Conservation (phyloP, 2,113 vertebrate species). For the Semicossyphus pulcher region DNA sequence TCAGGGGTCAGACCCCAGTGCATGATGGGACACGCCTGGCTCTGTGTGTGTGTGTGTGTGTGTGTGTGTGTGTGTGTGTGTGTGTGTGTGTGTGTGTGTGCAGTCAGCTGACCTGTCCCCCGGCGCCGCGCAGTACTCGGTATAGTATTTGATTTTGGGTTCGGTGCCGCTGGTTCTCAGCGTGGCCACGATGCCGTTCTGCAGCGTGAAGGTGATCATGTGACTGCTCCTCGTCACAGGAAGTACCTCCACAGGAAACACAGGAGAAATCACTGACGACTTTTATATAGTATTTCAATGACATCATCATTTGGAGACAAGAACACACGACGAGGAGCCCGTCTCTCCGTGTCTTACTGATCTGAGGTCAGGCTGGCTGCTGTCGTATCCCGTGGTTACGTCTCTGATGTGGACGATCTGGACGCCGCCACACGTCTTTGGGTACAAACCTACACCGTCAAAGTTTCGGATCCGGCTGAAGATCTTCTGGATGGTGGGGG, state of each 20-base stretch:
- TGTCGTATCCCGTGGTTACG: slow-evolving; percentile 93
- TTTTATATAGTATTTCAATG: too few species aligned
- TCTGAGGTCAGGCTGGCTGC: slow-evolving; percentile 86
- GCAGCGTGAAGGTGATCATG: slow-evolving; percentile 95
- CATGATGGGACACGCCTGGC: too few species aligned
- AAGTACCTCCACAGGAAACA: slow-evolving; percentile 84
- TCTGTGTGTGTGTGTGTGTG: too few species aligned
- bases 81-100: neutral
- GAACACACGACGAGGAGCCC: neutral
- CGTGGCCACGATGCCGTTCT: slow-evolving; percentile 92
- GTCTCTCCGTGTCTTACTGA: slow-evolving; percentile 78
- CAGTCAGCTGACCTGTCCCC: slow-evolving; percentile 85
- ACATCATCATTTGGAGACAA: neutral
- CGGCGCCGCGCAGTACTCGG: slow-evolving; percentile 89
- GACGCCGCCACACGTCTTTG: slow-evolving; percentile 84
- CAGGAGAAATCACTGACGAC: neutral
- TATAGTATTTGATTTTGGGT: slow-evolving; percentile 97
- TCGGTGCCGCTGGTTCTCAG: slow-evolving; percentile 95
- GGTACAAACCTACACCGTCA: slow-evolving; percentile 83
- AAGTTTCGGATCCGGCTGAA: slow-evolving; percentile 91
- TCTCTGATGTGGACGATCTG: slow-evolving; percentile 88
- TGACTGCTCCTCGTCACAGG: slow-evolving; percentile 91
- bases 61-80: too few species aligned
- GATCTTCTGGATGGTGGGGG: slow-evolving; percentile 89
- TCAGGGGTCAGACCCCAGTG: too few species aligned